These are phyloP conservation scores for Drosophila kambysellisi DNA, from an alignment of 2,888 invertebrate genomes.

Conservation along the genomic window DNA sequence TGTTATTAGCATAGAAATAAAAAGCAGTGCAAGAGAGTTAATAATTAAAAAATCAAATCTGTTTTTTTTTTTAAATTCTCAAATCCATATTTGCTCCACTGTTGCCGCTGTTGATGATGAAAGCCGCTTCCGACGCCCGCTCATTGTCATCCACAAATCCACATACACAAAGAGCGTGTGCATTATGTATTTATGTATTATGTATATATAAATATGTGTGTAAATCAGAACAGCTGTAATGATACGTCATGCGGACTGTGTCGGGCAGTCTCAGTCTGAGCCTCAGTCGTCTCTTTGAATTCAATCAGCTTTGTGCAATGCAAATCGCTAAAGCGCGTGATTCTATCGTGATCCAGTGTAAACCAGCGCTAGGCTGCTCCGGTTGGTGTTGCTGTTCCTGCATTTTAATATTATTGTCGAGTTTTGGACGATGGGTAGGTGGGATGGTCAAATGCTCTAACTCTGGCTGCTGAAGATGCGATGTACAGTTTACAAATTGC, in stretches of 20 bases:
- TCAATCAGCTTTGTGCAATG: constrained; percentile 36
- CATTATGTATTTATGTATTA: background rate
- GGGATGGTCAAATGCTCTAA: constrained; percentile 21
- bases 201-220: constrained; percentile 1
- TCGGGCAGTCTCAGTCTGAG: background rate
- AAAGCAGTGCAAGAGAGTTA: constrained; percentile 50
- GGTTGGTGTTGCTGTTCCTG: background rate
- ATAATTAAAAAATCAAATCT: constrained; percentile 41
- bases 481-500: constrained; percentile 12
- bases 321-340: constrained; percentile 13
- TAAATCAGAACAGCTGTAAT: constrained; percentile 40
- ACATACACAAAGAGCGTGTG: constrained; percentile 6
- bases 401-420: background rate
- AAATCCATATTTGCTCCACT: constrained; percentile 12
- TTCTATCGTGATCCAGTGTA: constrained; percentile 42
- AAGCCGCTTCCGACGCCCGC: constrained; percentile 4
- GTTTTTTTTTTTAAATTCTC: constrained; percentile 17
- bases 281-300: constrained; percentile 35
- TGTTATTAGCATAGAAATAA: constrained; percentile 64
- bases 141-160: constrained; percentile 16
- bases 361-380: constrained; percentile 36
- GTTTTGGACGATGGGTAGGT: constrained; percentile 48
- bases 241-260: constrained; percentile 41
- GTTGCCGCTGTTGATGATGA: constrained; percentile 20
- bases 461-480: background rate